A percentile compares a stretch with the other conserved stretches of the same genome.
Evolutionary conservation across 2,797 vertebrate species (phyloP).

Genomic region (Calcarius lapponicus): DNA sequence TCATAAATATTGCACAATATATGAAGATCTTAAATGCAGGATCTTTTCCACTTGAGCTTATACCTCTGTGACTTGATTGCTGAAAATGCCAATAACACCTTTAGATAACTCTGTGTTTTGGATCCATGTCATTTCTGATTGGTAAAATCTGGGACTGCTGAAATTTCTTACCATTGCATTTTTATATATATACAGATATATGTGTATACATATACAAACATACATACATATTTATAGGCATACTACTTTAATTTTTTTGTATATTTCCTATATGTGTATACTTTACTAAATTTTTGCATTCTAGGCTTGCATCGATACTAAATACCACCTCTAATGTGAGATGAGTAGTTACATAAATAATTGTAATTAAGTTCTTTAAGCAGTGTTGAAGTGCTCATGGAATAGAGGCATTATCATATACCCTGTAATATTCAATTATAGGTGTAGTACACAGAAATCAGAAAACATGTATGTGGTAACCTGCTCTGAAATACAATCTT

Average conservation of each 20-base stretch:
- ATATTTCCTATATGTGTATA: not conserved
- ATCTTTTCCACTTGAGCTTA: not conserved
- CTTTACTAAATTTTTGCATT: not conserved
- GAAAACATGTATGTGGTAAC: not conserved
- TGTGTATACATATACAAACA: not conserved
- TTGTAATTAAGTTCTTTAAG: not conserved
- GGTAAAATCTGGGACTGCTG: not conserved
- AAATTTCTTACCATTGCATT: not conserved
- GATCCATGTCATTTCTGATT: not conserved
- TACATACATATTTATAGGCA: not conserved
- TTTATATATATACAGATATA: not conserved
- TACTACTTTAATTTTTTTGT: not conserved
- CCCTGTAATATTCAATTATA: not conserved
- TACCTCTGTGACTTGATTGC: not conserved
- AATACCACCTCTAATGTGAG: not conserved
- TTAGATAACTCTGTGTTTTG: not conserved
- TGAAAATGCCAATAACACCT: not conserved
- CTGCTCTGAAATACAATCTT: not conserved
- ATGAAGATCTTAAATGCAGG: not conserved
- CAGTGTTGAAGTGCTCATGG: not conserved
- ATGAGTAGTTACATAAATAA: not conserved
- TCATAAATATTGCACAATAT: not conserved
- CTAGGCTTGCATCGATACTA: not conserved
- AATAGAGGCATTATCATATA: not conserved
- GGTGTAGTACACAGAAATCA: not conserved